A percentile compares a stretch with the other conserved stretches of the same genome.
Conservation (phyloP, 2,113 vertebrate species). For the Pipra filicauda region DNA sequence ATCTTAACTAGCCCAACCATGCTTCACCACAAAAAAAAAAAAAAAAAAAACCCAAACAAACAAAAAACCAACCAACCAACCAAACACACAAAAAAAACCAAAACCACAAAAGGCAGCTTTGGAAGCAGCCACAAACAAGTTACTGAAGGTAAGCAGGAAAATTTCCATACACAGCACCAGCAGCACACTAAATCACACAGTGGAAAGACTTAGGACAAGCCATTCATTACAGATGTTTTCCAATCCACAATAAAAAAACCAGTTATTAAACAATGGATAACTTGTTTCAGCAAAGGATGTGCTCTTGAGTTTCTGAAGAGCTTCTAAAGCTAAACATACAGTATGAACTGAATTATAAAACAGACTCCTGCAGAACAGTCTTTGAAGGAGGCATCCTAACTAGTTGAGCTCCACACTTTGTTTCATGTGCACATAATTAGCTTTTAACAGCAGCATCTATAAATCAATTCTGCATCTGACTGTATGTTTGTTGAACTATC, state of each 20-base stretch:
- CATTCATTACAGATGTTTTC: background rate
- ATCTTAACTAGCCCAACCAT: background rate
- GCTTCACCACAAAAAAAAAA: too few species aligned
- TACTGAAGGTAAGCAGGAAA: background rate
- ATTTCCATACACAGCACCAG: background rate
- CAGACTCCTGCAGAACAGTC: background rate
- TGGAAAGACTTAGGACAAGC: background rate
- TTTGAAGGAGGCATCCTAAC: constrained; percentile 11
- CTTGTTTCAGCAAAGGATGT: background rate
- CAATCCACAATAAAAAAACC: background rate
- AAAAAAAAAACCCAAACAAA: background rate
- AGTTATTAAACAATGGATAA: background rate
- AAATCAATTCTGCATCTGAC: constrained; percentile 47
- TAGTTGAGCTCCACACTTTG: constrained; percentile 29
- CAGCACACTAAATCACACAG: background rate
- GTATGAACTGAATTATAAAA: background rate
- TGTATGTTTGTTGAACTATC: constrained; percentile 6
- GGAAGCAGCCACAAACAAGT: background rate
- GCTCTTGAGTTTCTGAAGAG: background rate
- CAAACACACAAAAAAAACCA: background rate
- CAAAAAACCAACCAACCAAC: background rate
- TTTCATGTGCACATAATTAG: constrained; percentile 25
- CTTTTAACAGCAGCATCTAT: constrained; percentile 47
- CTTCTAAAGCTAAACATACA: background rate
- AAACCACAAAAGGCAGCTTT: background rate